Evolutionary conservation across 2,888 invertebrate species (phyloP).

Genomic region (Hirudinaria manillensis): DNA sequence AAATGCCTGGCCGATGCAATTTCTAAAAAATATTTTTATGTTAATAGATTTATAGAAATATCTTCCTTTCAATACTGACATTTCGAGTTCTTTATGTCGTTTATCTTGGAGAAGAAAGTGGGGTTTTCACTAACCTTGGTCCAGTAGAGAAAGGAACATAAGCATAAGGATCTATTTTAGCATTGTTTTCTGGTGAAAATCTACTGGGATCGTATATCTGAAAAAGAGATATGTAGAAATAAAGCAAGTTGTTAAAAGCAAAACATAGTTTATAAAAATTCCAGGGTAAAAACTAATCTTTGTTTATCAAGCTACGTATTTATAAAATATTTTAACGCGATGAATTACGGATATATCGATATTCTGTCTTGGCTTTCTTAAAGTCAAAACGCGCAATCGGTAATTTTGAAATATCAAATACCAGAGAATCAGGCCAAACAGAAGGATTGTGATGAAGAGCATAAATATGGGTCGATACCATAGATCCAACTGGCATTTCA

Average conservation of each 20-base stretch:
- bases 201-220: slow-evolving; percentile 2
- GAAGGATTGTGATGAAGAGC: slow-evolving; percentile 45
- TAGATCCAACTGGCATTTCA: slow-evolving; percentile 41
- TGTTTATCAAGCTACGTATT: too few species aligned
- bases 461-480: slow-evolving; percentile 43
- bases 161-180: not conserved
- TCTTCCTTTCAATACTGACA: not conserved
- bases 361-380: not conserved
- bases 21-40: slow-evolving; percentile 38
- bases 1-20: slow-evolving; percentile 49
- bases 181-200: not conserved
- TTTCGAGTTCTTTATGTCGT: not conserved
- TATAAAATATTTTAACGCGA: too few species aligned
- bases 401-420: not conserved
- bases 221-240: not conserved
- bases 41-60: not conserved
- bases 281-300: too few species aligned
- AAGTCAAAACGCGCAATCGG: not conserved
- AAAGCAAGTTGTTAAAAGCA: too few species aligned
- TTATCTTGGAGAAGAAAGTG: too few species aligned
- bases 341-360: too few species aligned
- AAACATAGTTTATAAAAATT: too few species aligned
- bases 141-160: slow-evolving; percentile 12
- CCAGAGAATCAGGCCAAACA: slow-evolving; percentile 43
- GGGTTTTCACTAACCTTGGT: not conserved